Base-by-base conservation (phyloP, 2,797 vertebrate genomes). In the Smutsia temminckii region DNA sequence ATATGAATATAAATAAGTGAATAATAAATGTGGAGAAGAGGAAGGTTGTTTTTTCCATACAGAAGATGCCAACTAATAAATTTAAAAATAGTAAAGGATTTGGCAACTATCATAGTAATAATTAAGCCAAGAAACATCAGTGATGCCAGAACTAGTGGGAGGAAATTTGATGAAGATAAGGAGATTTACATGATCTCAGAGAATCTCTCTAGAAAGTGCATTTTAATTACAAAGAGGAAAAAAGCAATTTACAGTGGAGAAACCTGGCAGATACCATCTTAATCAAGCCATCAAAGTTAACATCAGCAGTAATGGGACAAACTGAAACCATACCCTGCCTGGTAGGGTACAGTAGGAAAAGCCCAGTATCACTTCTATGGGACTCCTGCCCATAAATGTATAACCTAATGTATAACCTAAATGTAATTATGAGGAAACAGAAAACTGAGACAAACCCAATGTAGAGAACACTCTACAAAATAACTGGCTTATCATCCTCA, bases 161-260 rank as follows among this genome's bases (percentile, higher is more conserved):
- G 46, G 71, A 90, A 72, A 37, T 80, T 27, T 87, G 29, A 66
- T 55, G 85, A 71, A 21, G 57, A 83, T 74, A 27, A 21, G 49
- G 78, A 46, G 68, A 83, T 29, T 80, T 63, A 72, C 40, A 8
- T 9, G 14, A 11, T 79, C 72, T 81, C 55, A 17, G 55, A 72
- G 71, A 63, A 20, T 94, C 75, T 90, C 59, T 79, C 72, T 81
- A 85, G 63, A 51, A 89, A 80, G n/a, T 34, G 29, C 64, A 83
- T 84, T 87, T 78, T 91, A 92, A 94, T 85, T 92, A 78, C 87
- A 93, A 88, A 79, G 40, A 61, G 27, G n/a, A 34, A 53, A 59
- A 91, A 49, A 3, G 9, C 66, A 59, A 59, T 75, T 78, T 80
- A n/a, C 6, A 13, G 27, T 16, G 21, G 63, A 92, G 93, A 81